Percentiles rank a stretch among this genome's conserved stretches.
Evolutionary conservation across 37 sponge, comb jelly and placozoan species (phyloP).

Genomic region (Tethya wilhelma): DNA sequence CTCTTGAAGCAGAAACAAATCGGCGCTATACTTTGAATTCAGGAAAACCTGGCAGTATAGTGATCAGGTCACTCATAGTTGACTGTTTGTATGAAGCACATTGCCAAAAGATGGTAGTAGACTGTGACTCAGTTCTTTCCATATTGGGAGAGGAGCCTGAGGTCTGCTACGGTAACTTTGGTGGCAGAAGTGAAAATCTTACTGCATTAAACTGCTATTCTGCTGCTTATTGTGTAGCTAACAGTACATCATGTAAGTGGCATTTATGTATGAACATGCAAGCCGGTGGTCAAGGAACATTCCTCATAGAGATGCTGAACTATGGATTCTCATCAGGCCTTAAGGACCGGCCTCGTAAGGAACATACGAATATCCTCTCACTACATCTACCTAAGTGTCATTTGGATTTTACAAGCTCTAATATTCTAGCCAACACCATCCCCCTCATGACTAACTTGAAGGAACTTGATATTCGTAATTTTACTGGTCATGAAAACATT

Average conservation of each 20-base stretch:
- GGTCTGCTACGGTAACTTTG: too few species aligned
- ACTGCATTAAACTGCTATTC: slow-evolving; percentile 7
- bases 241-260: neutral
- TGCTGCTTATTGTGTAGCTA: slow-evolving; percentile 28
- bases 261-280: neutral
- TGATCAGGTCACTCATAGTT: neutral
- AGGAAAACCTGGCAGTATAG: neutral
- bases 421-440: neutral
- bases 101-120: neutral
- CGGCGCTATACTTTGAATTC: neutral
- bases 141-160: too few species aligned
- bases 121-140: neutral
- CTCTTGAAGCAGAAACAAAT: neutral
- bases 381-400: too few species aligned
- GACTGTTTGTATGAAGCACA: slow-evolving; percentile 49
- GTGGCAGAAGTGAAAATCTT: neutral
- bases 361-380: too few species aligned
- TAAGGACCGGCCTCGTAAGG: too few species aligned
- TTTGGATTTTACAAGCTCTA: too few species aligned
- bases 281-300: neutral
- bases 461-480: neutral
- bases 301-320: too few species aligned
- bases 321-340: too few species aligned
- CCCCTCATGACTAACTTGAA: neutral
- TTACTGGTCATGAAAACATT: too few species aligned